Conservation (phyloP, 2,888 invertebrate species). For the Drosophila maculinotata region DNA sequence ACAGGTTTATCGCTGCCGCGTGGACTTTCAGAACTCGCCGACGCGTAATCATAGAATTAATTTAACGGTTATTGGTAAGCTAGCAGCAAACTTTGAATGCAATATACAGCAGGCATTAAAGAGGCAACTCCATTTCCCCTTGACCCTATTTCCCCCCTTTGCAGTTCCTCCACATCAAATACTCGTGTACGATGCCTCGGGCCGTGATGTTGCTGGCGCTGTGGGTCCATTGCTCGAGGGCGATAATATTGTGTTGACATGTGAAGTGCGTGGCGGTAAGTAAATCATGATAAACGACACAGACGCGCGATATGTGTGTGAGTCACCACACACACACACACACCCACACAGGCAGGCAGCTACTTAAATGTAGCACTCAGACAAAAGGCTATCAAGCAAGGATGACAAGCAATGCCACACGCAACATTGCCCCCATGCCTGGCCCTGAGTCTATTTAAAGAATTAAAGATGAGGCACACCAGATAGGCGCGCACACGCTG, state of each 20-base stretch:
- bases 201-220: constrained; percentile 91
- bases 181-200: constrained; percentile 93
- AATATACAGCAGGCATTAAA: constrained; percentile 57
- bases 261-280: constrained; percentile 96
- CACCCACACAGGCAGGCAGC: constrained; percentile 41
- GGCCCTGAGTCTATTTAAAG: constrained; percentile 75
- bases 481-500: constrained; percentile 63
- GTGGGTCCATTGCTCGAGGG: constrained; percentile 94
- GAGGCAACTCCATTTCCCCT: constrained; percentile 64
- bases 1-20: constrained; percentile 92
- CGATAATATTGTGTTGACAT: constrained; percentile 91
- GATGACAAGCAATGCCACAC: constrained; percentile 59
- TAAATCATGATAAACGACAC: constrained; percentile 79
- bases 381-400: constrained; percentile 78
- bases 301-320: constrained; percentile 53
- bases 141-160: background rate
- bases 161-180: constrained; percentile 95
- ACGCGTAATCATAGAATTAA: constrained; percentile 95
- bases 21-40: constrained; percentile 95
- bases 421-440: constrained; percentile 45
- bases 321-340: constrained; percentile 18
- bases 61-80: constrained; percentile 95
- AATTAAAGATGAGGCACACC: constrained; percentile 74
- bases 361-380: constrained; percentile 80
- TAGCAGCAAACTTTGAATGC: constrained; percentile 34